Evolutionary conservation across 2,888 invertebrate species (phyloP).

Genomic region (Lumbricus terrestris): DNA sequence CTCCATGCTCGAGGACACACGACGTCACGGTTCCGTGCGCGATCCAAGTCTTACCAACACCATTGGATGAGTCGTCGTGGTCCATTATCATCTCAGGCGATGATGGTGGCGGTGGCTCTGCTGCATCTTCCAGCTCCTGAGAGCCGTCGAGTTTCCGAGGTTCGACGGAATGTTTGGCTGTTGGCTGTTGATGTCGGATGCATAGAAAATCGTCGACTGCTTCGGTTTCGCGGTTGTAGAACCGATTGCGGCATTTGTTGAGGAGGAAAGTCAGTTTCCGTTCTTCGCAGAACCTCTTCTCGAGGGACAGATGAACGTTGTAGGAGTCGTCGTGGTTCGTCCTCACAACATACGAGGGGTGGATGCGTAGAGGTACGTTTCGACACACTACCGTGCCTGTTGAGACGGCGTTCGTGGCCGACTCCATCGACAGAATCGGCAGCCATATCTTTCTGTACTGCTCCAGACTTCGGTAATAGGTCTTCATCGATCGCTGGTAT

Average conservation of each 20-base stretch:
- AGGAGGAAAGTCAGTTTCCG: not conserved
- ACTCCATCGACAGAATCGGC: constrained; percentile 47
- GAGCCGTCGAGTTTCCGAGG: not conserved
- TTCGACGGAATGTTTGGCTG: not conserved
- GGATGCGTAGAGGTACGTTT: constrained; percentile 37
- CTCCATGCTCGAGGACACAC: not conserved
- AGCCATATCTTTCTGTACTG: constrained; percentile 13
- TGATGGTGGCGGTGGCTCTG: not conserved
- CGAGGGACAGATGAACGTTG: not conserved
- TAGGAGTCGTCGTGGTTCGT: not conserved
- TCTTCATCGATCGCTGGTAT: not conserved
- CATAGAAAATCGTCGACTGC: constrained; percentile 14
- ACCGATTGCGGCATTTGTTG: not conserved
- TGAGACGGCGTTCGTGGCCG: constrained; percentile 43
- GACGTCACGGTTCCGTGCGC: not conserved
- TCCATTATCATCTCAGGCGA: too few species aligned
- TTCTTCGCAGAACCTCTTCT: not conserved
- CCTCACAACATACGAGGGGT: not conserved
- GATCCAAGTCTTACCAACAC: not conserved
- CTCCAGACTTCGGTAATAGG: not conserved
- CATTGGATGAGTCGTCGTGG: not conserved
- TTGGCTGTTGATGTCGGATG: not conserved
- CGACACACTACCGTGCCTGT: constrained; percentile 45
- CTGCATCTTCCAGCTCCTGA: not conserved
- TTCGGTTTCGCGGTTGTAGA: not conserved